Conservation (phyloP, 2,888 invertebrate species). For the Agonopterix heracliana region DNA sequence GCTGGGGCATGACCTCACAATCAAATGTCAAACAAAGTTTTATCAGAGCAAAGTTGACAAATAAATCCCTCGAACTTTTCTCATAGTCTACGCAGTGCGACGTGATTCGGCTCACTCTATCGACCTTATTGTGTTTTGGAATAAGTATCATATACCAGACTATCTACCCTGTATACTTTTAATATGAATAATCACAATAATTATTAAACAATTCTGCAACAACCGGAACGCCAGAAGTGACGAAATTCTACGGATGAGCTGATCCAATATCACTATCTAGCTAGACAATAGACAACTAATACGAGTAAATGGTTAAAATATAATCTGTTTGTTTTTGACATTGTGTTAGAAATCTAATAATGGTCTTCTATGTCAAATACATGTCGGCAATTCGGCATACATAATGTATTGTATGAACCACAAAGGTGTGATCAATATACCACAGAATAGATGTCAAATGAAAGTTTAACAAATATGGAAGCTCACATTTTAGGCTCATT, state of each 20-base stretch:
- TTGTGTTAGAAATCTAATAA: too few species aligned
- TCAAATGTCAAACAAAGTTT: slow-evolving; percentile 72
- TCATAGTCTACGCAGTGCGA: slow-evolving; percentile 48
- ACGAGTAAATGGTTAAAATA: too few species aligned
- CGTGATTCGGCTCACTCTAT: slow-evolving; percentile 38
- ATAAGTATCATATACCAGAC: too few species aligned
- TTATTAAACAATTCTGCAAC: too few species aligned
- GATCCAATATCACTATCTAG: too few species aligned
- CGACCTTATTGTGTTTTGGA: slow-evolving; percentile 16
- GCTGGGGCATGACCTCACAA: slow-evolving; percentile 59
- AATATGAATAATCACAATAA: too few species aligned
- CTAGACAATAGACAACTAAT: too few species aligned
- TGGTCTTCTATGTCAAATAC: background rate
- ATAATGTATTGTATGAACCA: slow-evolving; percentile 4
- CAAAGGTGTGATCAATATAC: slow-evolving; percentile 9
- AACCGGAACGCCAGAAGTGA: too few species aligned
- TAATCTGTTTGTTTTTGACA: too few species aligned
- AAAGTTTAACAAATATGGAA: slow-evolving; percentile 3
- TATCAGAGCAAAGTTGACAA: slow-evolving; percentile 71
- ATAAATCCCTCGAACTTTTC: slow-evolving; percentile 69
- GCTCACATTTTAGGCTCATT: background rate
- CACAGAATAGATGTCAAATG: background rate
- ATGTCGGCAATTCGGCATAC: slow-evolving; percentile 23
- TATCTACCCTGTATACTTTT: too few species aligned
- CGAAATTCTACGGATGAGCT: too few species aligned